phyloP scores from a whole-genome alignment of 2,797 vertebrate species.

The Cephalopachus bancanus region DNA sequence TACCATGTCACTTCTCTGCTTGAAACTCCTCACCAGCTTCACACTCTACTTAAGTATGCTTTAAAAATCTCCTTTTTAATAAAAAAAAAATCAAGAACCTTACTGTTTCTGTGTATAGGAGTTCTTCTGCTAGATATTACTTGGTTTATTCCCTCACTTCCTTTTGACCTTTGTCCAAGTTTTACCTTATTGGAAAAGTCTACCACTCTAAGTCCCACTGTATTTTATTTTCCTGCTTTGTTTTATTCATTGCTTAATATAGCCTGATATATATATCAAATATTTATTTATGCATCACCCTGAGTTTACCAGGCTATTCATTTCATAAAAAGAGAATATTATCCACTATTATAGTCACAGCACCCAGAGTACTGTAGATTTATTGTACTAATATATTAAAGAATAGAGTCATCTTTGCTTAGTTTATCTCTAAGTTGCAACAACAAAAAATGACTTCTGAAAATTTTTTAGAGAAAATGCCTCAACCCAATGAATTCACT shows the following conservation, averaged over 20 bases:
- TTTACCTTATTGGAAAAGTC: not conserved
- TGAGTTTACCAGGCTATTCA: not conserved
- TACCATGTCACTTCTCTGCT: not conserved
- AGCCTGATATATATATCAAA: not conserved
- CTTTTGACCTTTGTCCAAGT: not conserved
- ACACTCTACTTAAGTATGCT: not conserved
- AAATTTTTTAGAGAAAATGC: not conserved
- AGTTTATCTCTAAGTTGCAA: not conserved
- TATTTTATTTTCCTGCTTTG: not conserved
- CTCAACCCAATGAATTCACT: not conserved
- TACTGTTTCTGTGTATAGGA: not conserved
- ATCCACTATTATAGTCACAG: not conserved
- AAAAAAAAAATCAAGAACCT: not conserved
- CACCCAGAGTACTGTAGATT: not conserved
- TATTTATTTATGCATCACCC: not conserved
- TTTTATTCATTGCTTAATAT: not conserved
- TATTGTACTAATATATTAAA: not conserved
- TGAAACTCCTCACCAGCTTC: not conserved
- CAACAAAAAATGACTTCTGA: not conserved
- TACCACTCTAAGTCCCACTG: not conserved
- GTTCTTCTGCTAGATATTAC: not conserved
- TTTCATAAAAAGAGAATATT: not conserved
- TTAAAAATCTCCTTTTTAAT: not conserved
- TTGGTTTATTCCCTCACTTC: not conserved
- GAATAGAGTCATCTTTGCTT: not conserved